Evolutionary conservation across 2,888 invertebrate genomes (phyloP).

Genomic region (Chrysotoxum bicinctum): DNA sequence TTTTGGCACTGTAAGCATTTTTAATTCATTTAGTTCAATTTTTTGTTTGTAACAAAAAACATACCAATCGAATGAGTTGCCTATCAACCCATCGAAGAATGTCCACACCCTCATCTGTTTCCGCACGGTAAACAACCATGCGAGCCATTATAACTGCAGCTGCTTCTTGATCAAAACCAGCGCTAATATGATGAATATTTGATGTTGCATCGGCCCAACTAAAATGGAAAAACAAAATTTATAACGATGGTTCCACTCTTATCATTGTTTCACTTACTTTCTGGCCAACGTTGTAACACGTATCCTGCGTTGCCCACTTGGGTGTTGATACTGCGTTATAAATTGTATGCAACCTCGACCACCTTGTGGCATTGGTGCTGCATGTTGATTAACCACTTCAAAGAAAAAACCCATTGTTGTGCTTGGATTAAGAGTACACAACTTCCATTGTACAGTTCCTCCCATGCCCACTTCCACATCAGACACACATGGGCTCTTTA

Average conservation of each 20-base stretch:
- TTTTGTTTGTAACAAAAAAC: background rate
- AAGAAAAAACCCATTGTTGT: conserved; percentile 97
- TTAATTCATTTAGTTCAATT: background rate
- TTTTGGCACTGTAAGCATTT: conserved; percentile 92
- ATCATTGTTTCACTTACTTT: conserved; percentile 84
- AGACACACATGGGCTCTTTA: conserved; percentile 95
- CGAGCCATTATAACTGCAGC: conserved; percentile 98
- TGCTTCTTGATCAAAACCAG: conserved; percentile 99
- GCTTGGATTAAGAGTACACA: conserved; percentile 96
- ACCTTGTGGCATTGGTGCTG: conserved; percentile 96
- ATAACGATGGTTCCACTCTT: background rate
- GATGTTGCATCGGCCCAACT: conserved; percentile 98
- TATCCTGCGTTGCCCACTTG: conserved; percentile 96
- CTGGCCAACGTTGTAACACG: conserved; percentile 98
- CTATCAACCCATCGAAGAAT: conserved; percentile 99
- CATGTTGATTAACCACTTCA: conserved; percentile 97
- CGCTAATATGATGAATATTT: conserved; percentile 94
- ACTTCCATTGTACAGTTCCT: conserved; percentile 98
- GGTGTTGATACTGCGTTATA: conserved; percentile 99
- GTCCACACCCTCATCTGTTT: conserved; percentile 97
- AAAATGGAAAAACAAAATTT: conserved; percentile 39
- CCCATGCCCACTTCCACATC: conserved; percentile 99
- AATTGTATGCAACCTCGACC: conserved; percentile 98
- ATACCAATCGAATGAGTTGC: conserved; percentile 96
- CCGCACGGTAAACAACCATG: conserved; percentile 97